Conservation (phyloP, 2,888 invertebrate species). For the Amorpha juglandis region DNA sequence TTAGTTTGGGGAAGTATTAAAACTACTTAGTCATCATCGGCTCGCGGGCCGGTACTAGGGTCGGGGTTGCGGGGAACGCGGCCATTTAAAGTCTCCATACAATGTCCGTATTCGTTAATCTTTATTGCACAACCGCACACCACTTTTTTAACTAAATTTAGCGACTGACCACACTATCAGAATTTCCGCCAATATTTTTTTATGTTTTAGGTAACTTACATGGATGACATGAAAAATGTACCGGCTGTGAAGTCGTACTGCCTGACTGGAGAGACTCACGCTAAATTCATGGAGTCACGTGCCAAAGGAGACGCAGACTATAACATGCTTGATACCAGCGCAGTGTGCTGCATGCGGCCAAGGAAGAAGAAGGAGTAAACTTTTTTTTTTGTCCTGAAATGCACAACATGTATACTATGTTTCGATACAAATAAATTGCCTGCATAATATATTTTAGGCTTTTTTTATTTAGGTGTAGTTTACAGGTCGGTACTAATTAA, state of each 20-base stretch:
- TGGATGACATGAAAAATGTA: conserved; percentile 87
- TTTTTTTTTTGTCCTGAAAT: neutral
- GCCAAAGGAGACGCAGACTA: conserved; percentile 88
- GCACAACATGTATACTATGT: neutral
- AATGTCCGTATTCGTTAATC: too few species aligned
- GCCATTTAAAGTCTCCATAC: too few species aligned
- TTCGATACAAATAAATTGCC: conserved; percentile 33
- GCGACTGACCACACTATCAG: too few species aligned
- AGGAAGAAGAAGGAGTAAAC: conserved; percentile 78
- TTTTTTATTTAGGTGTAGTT: too few species aligned
- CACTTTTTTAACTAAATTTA: too few species aligned
- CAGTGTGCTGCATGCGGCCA: conserved; percentile 76
- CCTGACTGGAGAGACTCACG: conserved; percentile 88
- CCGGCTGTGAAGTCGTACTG: conserved; percentile 87
- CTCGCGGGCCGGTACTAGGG: too few species aligned
- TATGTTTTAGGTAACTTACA: conserved; percentile 80
- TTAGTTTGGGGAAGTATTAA: too few species aligned
- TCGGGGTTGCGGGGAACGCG: too few species aligned
- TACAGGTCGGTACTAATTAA: too few species aligned
- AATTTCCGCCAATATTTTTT: neutral
- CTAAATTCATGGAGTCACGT: conserved; percentile 87
- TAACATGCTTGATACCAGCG: conserved; percentile 84
- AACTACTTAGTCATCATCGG: too few species aligned
- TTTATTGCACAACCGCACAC: too few species aligned
- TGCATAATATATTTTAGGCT: conserved; percentile 21